A percentile compares a stretch with the other conserved stretches of the same genome.
These are phyloP conservation scores for Hoplodrina blanda DNA, from an alignment of 2,888 invertebrate species.

Conservation along the genomic window DNA sequence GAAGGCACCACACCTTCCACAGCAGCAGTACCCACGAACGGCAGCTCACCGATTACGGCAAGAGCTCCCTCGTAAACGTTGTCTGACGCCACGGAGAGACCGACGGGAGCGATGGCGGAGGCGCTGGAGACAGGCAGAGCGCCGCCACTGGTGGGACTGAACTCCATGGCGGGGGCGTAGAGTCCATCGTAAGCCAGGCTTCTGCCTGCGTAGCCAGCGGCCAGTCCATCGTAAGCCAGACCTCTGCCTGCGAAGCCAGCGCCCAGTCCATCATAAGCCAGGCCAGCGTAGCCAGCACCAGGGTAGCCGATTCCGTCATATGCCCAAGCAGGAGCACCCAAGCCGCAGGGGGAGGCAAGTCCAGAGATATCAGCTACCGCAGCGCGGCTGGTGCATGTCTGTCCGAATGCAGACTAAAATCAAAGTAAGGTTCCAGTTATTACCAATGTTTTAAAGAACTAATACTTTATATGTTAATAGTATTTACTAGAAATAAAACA, in stretches of 20 bases:
- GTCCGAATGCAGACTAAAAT: slow-evolving; percentile 33
- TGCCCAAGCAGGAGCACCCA: slow-evolving; percentile 2
- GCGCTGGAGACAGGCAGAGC: slow-evolving; percentile 40
- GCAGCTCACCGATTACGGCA: slow-evolving; percentile 69
- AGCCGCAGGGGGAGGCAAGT: background rate
- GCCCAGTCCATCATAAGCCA: no score
- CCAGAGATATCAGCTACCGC: slow-evolving; percentile 4
- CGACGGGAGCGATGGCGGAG: slow-evolving; percentile 28
- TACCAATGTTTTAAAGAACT: no score
- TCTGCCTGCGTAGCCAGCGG: slow-evolving; percentile 2
- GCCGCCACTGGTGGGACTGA: slow-evolving; percentile 49
- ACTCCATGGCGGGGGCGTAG: slow-evolving; percentile 10
- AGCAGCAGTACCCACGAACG: slow-evolving; percentile 71
- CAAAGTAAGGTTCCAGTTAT: no score
- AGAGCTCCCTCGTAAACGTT: slow-evolving; percentile 58
- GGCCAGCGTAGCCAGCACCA: no score
- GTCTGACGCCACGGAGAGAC: slow-evolving; percentile 55
- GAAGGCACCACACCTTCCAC: slow-evolving; percentile 75
- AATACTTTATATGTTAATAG: no score
- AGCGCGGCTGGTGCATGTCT: slow-evolving; percentile 16
- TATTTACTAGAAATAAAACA: no score
- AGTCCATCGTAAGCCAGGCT: slow-evolving; percentile 24
- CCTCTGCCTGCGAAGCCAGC: background rate
- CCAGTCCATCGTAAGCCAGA: slow-evolving; percentile 4
- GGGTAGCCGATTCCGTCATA: background rate